These are phyloP conservation scores for Stigmatopora nigra DNA, from an alignment of 2,113 vertebrate species.

Conservation along the genomic window DNA sequence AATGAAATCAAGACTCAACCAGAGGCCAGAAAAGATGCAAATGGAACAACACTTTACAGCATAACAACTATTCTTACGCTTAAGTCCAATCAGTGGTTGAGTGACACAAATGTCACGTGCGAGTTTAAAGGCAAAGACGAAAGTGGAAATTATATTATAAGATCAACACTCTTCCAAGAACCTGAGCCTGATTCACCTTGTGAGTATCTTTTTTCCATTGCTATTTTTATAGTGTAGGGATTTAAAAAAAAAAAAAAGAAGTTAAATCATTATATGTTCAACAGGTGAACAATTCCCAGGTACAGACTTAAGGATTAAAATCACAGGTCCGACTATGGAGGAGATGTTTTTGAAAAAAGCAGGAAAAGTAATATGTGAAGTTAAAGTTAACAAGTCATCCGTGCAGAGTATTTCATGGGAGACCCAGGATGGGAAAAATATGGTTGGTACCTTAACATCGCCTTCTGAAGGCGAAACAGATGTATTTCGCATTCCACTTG, in stretches of 20 bases:
- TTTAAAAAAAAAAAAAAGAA: neutral
- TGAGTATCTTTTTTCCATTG: conserved; percentile 17
- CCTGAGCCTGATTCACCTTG: fast-evolving
- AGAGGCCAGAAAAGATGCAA: fast-evolving
- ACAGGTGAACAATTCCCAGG: fast-evolving
- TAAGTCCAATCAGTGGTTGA: fast-evolving
- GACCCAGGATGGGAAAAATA: fast-evolving
- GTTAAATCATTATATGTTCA: neutral
- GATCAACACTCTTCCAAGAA: neutral
- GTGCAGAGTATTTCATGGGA: neutral
- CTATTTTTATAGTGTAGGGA: neutral
- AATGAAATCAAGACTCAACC: neutral
- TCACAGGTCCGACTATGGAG: conserved; percentile 4
- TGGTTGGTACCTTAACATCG: fast-evolving
- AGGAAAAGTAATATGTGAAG: conserved; percentile 20
- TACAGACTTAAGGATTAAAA: neutral
- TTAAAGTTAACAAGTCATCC: fast-evolving
- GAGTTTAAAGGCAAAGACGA: conserved; percentile 21
- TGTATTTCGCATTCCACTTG: fast-evolving
- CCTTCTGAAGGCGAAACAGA: fast-evolving
- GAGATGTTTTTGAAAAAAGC: neutral
- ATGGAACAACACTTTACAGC: neutral
- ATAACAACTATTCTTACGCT: conserved; percentile 52
- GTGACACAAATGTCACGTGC: neutral
- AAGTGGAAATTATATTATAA: fast-evolving